Conservation (phyloP, 2,113 vertebrate species). For the Oplegnathus fasciatus region DNA sequence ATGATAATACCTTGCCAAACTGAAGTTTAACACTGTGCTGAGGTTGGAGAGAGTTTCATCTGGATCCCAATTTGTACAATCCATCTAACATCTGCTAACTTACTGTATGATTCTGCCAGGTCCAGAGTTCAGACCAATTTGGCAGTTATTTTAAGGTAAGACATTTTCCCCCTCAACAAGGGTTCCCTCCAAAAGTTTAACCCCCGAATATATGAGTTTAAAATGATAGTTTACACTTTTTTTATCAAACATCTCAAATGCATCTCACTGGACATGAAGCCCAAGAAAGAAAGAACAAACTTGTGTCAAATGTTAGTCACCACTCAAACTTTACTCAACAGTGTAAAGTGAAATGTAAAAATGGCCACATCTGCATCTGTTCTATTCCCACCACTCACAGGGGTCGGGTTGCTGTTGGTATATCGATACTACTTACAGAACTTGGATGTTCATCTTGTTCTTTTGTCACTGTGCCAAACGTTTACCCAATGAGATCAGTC, state of each 20-base stretch:
- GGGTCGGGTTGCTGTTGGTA: slow-evolving; percentile 67
- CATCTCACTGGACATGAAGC: not conserved
- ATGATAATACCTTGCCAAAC: slow-evolving; percentile 25
- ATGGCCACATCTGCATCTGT: slow-evolving; percentile 42
- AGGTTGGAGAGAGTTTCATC: slow-evolving; percentile 24
- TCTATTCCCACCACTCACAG: slow-evolving; percentile 27
- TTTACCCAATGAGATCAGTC: slow-evolving; percentile 83
- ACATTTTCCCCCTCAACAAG: not conserved
- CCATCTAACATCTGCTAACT: slow-evolving; percentile 21
- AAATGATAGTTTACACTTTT: not conserved
- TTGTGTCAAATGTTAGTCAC: not conserved
- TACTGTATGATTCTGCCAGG: slow-evolving; percentile 8
- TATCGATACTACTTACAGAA: slow-evolving; percentile 70
- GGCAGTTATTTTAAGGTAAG: slow-evolving; percentile 7
- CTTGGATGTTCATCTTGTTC: slow-evolving; percentile 66
- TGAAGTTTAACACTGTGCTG: slow-evolving; percentile 13
- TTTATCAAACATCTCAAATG: slow-evolving; percentile 7
- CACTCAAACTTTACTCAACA: slow-evolving; percentile 34
- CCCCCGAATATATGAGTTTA: not conserved
- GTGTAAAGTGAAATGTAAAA: slow-evolving; percentile 45
- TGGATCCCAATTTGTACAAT: slow-evolving; percentile 20
- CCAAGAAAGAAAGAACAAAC: slow-evolving; percentile 3
- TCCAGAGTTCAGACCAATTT: not conserved
- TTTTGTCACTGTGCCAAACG: slow-evolving; percentile 78
- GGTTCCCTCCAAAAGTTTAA: not conserved